Evolutionary conservation across 2,888 invertebrate genomes (phyloP), one percentile per base, ranked within the genome.

Genomic region (Oxycera nigricornis): DNA sequence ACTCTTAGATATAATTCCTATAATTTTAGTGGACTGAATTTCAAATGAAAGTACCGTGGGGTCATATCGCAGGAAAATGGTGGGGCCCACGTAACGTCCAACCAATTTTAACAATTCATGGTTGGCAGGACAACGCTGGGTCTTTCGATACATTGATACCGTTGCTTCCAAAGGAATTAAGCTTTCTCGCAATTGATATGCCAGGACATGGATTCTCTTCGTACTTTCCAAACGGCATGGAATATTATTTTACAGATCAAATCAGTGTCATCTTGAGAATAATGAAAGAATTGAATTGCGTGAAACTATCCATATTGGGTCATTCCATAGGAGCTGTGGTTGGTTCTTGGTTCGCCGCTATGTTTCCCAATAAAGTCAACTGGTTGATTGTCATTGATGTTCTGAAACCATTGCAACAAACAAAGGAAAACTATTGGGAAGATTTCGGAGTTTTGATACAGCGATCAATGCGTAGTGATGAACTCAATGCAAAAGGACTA

Each of bases 91-190:
- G 87, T 77, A 85, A 89, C 77, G 86, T 87, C 20, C 87, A 90
- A 62, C 92, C 92, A 0, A 87, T 94, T 65, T 81, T 94, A 55
- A 90, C 90, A 0, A 79, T 93, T 0, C 94, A 94, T 81, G 94
- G 94, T 0, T 92, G 92, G 92, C 91, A 90, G 83, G 94, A 94
- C 82, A 94, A 93, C 82, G 91, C 92, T 2, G 91, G 91, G 17
- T 88, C 91, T 0, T 94, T 90, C 86, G 92, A 93, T 83, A 87
- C 88, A 0, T 80, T 94, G 41, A 88, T 89, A 22, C 91, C 91
- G 0, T 81, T 90, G 73, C 81, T 94, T 26, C 83, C 86, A 22
- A 81, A 85, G 28, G 81, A 87, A 65, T 79, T 86, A 4, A 86
- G 88, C 1, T 86, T 89, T 75, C 82, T 93, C 2, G 90, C 92